Conservation (phyloP, 2,113 vertebrate genomes). For the Ardeotis arabs region DNA sequence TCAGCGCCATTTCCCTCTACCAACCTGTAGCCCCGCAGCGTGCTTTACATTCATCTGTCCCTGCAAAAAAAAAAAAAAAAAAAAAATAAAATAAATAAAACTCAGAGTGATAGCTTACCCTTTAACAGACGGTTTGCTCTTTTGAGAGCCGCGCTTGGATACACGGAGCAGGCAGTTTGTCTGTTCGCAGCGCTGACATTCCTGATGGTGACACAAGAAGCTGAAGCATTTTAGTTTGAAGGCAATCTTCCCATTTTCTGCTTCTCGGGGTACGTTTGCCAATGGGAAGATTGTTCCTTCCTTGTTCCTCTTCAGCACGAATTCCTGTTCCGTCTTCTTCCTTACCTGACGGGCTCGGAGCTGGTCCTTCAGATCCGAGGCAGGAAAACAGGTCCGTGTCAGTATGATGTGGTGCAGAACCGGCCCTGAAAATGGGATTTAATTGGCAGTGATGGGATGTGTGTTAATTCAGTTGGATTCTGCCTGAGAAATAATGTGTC, state of each 20-base stretch:
- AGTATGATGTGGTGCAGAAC: not conserved
- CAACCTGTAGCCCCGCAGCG: not conserved
- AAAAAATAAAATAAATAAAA: not conserved
- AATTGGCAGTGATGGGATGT: slow-evolving; percentile 28
- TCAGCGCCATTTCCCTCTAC: not conserved
- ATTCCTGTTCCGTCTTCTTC: not conserved
- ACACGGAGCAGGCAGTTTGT: not conserved
- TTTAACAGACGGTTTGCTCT: not conserved
- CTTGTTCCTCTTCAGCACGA: not conserved
- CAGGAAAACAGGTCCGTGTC: not conserved
- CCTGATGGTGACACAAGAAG: not conserved
- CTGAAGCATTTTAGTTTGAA: not conserved
- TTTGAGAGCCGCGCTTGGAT: not conserved
- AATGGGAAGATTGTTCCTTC: not conserved
- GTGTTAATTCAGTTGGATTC: slow-evolving; percentile 59
- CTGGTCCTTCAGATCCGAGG: not conserved
- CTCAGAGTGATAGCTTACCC: not conserved
- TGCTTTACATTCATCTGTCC: not conserved
- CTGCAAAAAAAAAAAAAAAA: not conserved
- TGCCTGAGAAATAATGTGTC: slow-evolving; percentile 34
- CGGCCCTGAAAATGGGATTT: slow-evolving; percentile 28
- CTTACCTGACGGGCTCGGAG: not conserved
- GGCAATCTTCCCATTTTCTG: not conserved
- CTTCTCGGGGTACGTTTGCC: not conserved
- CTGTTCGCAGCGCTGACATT: not conserved